Conservation (phyloP, 35 echinoderm and acorn worm genomes). For the Diadema setosum region DNA sequence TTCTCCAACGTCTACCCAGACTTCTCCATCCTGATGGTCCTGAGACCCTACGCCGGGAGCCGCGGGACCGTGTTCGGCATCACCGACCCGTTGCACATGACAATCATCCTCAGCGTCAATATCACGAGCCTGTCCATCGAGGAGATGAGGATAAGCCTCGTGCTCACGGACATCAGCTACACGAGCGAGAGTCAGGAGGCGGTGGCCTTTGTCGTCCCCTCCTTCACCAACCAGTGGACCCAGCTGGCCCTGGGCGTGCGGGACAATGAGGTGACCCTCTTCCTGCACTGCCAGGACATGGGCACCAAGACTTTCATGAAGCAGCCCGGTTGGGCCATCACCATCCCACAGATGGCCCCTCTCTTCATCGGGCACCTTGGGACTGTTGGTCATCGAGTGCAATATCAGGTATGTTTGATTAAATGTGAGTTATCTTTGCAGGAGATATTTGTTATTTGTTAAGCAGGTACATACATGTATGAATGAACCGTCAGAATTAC, state of each 20-base stretch:
- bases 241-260: slow-evolving; percentile 17
- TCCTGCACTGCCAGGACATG: slow-evolving; percentile 13
- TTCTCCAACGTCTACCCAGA: slow-evolving; percentile 23
- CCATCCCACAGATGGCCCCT: background rate
- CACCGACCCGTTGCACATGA: background rate
- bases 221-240: slow-evolving; percentile 34
- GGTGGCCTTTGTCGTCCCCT: slow-evolving; percentile 37
- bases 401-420: background rate
- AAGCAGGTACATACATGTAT: background rate
- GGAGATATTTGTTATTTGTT: background rate
- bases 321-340: slow-evolving; percentile 17
- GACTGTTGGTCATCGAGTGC: background rate
- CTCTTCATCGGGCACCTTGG: slow-evolving; percentile 49
- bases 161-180: slow-evolving; percentile 6
- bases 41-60: slow-evolving; percentile 14
- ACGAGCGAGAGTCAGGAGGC: background rate
- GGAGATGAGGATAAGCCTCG: background rate
- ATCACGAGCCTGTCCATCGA: background rate
- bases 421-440: background rate
- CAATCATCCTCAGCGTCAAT: slow-evolving; percentile 36
- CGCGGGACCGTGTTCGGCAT: slow-evolving; percentile 23
- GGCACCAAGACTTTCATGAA: background rate
- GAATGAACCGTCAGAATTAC: too few relatives aligned
- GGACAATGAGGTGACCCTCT: slow-evolving; percentile 27
- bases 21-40: slow-evolving; percentile 31